Evolutionary conservation across 2,113 vertebrate genomes (phyloP), one percentile per base, ranked within the genome.

Genomic region (Leucopternis melanops): DNA sequence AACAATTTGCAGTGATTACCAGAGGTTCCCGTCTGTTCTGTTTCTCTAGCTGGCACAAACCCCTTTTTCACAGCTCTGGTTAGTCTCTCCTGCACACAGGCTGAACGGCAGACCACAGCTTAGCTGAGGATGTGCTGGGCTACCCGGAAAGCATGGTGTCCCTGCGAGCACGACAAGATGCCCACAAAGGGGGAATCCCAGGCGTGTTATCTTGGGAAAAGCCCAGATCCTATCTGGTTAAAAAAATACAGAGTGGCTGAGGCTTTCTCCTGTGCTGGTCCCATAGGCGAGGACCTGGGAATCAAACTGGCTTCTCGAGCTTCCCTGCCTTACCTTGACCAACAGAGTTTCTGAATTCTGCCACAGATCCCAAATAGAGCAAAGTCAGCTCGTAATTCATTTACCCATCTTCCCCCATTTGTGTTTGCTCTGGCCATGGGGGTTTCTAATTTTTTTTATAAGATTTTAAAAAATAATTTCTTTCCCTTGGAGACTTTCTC

Each of bases 11-110:
- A 91, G 94, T 0, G 49, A 88, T 93, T 90, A 92, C 77, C 86
- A 67, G 96, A 94, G 87, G 73, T 91, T 91, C 86, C 72, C 34
- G 29, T 82, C 84, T 75, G 80, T 94, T 94, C 92, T 92, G 83
- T 92, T 92, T 84, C 84, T 91, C 40, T 78, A 20, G 61, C 75
- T 92, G 81, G 79, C 94, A 94, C 66, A 93, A 80, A 38, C 38
- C 62, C 44, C 34, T 3, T 52, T 88, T 78, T 58, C 75, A 40
- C 31, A 50, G 79, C 59, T 58, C 92, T 96, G 92, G 31, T 40
- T 40, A 49, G 79, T 44, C 59, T 88, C 90, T 81, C 38, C 40
- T 12, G 75, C 55, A 27, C 67, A 5, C 31, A 12, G 54, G 38
- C 42, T 74, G 63, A 67, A 45, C 5, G 3, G n/a, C 42, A 85